Evolutionary conservation across 1,140 invertebrate genomes (phyloP).

Genomic region (Lepidostoma basale): DNA sequence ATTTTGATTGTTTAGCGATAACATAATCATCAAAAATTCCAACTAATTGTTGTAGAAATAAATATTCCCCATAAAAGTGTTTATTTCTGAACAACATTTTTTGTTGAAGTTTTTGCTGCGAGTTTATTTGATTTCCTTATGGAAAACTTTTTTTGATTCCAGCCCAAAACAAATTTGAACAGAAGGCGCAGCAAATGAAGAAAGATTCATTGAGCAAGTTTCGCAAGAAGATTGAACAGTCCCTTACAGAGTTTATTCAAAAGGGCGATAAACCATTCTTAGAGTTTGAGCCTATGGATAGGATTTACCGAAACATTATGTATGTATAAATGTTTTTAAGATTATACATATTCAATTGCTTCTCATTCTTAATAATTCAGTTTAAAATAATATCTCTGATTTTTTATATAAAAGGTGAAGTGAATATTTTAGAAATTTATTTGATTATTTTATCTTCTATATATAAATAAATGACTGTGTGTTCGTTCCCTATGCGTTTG

Average conservation of each 20-base stretch:
- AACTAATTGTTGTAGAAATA: background rate
- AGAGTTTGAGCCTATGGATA: conserved; percentile 12
- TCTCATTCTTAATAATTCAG: background rate
- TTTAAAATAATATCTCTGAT: background rate
- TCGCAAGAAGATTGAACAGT: conserved; percentile 7
- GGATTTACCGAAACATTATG: conserved; percentile 24
- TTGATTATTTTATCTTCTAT: background rate
- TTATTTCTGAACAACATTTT: background rate
- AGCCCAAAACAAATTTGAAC: conserved; percentile 18
- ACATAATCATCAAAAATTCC: background rate
- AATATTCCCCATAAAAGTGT: background rate
- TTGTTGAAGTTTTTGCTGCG: background rate
- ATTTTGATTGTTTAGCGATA: background rate
- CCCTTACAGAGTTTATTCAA: conserved; percentile 6
- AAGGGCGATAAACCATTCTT: conserved; percentile 2
- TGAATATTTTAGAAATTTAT: background rate
- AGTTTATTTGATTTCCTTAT: background rate
- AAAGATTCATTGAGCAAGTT: background rate
- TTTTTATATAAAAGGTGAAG: too few relatives aligned
- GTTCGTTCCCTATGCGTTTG: background rate
- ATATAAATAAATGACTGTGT: background rate
- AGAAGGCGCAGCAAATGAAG: conserved; percentile 12
- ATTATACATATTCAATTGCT: background rate
- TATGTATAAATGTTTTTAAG: background rate
- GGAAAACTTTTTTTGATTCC: background rate